These are phyloP conservation scores for Dryocosmus kuriphilus DNA, from an alignment of 2,888 invertebrate species.

Conservation along the genomic window DNA sequence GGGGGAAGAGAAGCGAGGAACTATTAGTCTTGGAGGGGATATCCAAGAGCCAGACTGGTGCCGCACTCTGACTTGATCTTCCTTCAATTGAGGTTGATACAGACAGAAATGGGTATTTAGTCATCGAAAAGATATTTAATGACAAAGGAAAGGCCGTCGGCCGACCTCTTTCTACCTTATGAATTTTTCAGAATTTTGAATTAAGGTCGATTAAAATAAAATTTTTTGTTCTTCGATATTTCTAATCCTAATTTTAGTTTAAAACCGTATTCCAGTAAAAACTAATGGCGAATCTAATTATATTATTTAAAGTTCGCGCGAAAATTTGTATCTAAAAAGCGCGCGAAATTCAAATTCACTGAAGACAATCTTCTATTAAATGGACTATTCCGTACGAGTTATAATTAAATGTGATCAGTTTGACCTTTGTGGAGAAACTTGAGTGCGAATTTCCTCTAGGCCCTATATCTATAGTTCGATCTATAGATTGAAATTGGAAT, in stretches of 20 bases:
- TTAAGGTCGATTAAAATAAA: too few species aligned
- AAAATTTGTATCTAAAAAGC: not conserved
- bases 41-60: slow-evolving; percentile 50
- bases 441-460: not conserved
- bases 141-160: slow-evolving; percentile 16
- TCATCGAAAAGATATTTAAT: slow-evolving; percentile 14
- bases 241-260: too few species aligned
- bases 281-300: too few species aligned
- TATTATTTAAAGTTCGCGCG: too few species aligned
- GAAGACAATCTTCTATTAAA: not conserved
- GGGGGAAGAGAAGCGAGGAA: slow-evolving; percentile 28
- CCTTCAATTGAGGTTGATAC: slow-evolving; percentile 57
- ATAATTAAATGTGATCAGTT: not conserved
- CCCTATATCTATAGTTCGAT: too few species aligned
- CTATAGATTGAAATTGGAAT: not conserved
- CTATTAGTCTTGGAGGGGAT: slow-evolving; percentile 52
- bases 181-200: too few species aligned
- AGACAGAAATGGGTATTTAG: slow-evolving; percentile 22
- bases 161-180: not conserved
- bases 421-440: not conserved
- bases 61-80: slow-evolving; percentile 58
- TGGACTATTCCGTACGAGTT: not conserved
- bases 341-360: not conserved
- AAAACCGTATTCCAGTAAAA: too few species aligned
- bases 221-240: too few species aligned